phyloP scores from a whole-genome alignment of 2,113 vertebrate genomes.

The Piliocolobus tephrosceles region DNA sequence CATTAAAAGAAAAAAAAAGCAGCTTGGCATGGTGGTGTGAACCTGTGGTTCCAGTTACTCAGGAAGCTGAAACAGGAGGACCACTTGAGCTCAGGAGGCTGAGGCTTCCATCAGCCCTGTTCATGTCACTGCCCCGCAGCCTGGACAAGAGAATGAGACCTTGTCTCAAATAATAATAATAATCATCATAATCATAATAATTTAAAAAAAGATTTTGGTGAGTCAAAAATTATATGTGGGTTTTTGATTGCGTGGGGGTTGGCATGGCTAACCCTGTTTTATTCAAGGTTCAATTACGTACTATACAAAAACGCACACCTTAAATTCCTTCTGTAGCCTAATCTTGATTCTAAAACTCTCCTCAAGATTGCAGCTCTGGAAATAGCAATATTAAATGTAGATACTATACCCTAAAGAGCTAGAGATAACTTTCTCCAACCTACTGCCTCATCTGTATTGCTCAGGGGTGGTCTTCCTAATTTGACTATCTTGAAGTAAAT shows the following conservation, averaged over 20 bases:
- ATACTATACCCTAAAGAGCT: neutral
- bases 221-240: neutral
- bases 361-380: neutral
- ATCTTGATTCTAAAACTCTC: neutral
- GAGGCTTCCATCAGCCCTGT: no score
- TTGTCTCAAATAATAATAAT: no score
- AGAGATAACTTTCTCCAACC: neutral
- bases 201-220: neutral
- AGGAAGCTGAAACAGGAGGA: no score
- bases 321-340: neutral
- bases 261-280: neutral
- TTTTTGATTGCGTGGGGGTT: neutral
- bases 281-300: neutral
- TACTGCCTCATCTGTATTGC: neutral
- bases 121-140: no score
- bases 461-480: neutral
- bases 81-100: no score
- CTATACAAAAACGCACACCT: neutral
- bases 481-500: neutral
- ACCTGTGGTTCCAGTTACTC: no score
- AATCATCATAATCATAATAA: no score
- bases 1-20: no score
- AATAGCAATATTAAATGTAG: neutral
- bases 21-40: no score
- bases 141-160: no score